Percentiles rank a stretch among this genome's conserved stretches.
phyloP scores from a whole-genome alignment of 2,888 invertebrate genomes.

The Agriotes lineatus region DNA sequence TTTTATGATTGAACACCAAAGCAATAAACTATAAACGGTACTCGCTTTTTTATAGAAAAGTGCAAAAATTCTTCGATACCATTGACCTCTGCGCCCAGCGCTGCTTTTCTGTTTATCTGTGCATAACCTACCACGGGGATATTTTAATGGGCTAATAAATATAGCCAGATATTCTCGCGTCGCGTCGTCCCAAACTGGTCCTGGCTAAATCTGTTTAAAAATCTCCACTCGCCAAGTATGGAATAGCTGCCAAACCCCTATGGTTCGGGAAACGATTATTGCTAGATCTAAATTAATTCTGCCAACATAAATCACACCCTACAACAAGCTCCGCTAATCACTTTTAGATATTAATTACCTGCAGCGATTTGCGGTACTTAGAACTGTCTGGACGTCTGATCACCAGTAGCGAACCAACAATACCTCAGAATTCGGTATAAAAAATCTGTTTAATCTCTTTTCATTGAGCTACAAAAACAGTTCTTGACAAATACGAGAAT shows the following conservation, averaged over 20 bases:
- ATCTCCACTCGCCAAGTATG: background rate
- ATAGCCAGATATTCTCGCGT: background rate
- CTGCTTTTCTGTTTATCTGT: slow-evolving; percentile 14
- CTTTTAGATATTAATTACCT: too few relatives aligned
- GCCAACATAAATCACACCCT: background rate
- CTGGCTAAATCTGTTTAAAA: background rate
- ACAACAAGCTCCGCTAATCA: background rate
- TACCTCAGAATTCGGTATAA: too few relatives aligned
- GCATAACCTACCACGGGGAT: background rate
- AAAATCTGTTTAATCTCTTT: too few relatives aligned
- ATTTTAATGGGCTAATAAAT: slow-evolving; percentile 14
- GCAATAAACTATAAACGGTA: slow-evolving; percentile 10
- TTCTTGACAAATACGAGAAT: too few relatives aligned
- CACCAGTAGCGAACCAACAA: too few relatives aligned
- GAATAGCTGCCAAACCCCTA: background rate
- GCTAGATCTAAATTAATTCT: background rate
- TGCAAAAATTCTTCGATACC: slow-evolving; percentile 7
- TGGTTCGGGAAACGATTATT: background rate
- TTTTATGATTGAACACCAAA: background rate
- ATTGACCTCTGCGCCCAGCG: slow-evolving; percentile 14
- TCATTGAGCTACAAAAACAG: too few relatives aligned
- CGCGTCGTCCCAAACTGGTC: background rate
- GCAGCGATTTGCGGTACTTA: too few relatives aligned
- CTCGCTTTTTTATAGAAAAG: background rate
- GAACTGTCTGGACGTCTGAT: too few relatives aligned